Evolutionary conservation across 2,888 invertebrate genomes (phyloP), one percentile per base, ranked within the genome.

Genomic region (Trachelus tabidus): DNA sequence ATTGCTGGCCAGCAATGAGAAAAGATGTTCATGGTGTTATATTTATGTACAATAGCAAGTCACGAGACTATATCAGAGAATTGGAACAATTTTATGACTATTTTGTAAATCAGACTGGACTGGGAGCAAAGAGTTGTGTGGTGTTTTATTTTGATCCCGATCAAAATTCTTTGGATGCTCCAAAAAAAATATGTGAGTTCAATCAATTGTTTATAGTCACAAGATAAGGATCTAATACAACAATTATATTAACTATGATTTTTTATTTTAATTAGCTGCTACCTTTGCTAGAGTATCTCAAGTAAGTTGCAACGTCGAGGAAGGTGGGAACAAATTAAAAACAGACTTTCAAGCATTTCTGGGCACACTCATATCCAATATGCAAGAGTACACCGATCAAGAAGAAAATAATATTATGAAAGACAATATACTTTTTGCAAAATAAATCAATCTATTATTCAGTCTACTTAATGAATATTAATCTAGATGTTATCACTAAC

Each of bases 1-100:
- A 93, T 12, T 96, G 96, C 87, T 97, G 96, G 96, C 95, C 96
- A 40, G 95, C 95, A 1, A 93, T 96, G 80, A 93, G 95, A 73
- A 92, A 94, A 81, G 95, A 95, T 81, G 93, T 94, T 1, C 93
- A 95, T 81, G 96, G 96, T 11, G 94, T 96, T 11, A 93, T 96
- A 80, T 93, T 96, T 81, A 95, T 96, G 1, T 95, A 94, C 88
- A 93, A 93, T 84, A 93, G 93, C 15, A 93, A 93, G 74, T 92
- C 93, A 0, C 90, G 92, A 12, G 92, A 92, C 81, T 93, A 92
- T 34, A 89, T 92, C 15, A 92, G 93, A 85, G 94, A 95, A 86
- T 90, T 95, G 86, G 95, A 95, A 87, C 92, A 94, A 40, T 92
- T 95, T 76, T 95, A 94, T 84, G 94, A 94, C 85, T 94, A 95